Conservation (phyloP, 2,113 vertebrate genomes). For the Procapra przewalskii region DNA sequence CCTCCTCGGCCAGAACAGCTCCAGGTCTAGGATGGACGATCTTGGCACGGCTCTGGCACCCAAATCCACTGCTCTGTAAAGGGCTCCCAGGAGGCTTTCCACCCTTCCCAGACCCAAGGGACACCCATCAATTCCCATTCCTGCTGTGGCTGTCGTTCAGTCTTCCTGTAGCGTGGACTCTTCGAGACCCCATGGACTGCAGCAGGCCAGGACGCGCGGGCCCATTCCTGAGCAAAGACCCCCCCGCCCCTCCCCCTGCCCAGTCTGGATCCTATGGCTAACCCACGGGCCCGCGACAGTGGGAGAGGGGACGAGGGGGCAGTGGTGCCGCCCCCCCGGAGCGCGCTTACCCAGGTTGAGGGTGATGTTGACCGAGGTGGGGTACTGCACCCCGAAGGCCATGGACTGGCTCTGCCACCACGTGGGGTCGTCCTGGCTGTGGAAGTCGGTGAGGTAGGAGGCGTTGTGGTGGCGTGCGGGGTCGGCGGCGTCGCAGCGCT, state of each 20-base stretch:
- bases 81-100: not conserved
- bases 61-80: not conserved
- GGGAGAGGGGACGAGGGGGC: rapidly evolving
- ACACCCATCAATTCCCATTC: not conserved
- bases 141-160: not conserved
- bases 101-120: not conserved
- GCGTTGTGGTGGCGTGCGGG: slow-evolving; percentile 84
- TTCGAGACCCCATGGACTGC: not conserved
- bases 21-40: not conserved
- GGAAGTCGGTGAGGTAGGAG: slow-evolving; percentile 92
- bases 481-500: slow-evolving; percentile 83
- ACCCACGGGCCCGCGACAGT: rapidly evolving
- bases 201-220: not conserved
- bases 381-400: slow-evolving; percentile 91
- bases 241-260: no score
- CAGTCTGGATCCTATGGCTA: not conserved
- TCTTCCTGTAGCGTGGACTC: not conserved
- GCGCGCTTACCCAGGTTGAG: slow-evolving; percentile 88
- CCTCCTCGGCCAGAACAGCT: not conserved
- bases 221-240: not conserved
- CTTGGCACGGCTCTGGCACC: no score
- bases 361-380: slow-evolving; percentile 90
- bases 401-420: slow-evolving; percentile 99
- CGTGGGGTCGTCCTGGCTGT: slow-evolving; percentile 91
- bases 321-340: rapidly evolving